phyloP scores from a whole-genome alignment of 2,888 invertebrate genomes.

The Gari tellinella region DNA sequence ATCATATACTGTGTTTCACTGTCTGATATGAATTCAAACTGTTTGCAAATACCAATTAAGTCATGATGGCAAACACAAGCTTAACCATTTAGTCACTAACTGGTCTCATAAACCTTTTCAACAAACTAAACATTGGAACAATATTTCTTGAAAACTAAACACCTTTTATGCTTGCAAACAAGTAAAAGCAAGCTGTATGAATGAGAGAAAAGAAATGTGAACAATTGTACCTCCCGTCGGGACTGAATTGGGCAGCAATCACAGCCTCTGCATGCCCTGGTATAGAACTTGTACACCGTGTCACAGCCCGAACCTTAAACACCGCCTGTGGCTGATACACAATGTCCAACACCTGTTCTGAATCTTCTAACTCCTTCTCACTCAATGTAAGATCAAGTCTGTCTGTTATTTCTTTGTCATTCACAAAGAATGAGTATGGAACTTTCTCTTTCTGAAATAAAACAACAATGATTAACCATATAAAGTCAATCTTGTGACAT shows the following conservation, averaged over 20 bases:
- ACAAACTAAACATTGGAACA: too few relatives aligned
- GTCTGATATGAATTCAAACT: too few relatives aligned
- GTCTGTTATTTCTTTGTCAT: slow-evolving; percentile 93
- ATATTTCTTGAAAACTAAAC: too few relatives aligned
- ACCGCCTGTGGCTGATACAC: slow-evolving; percentile 98
- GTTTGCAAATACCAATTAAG: too few relatives aligned
- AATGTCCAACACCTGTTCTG: slow-evolving; percentile 90
- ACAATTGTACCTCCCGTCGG: slow-evolving; percentile 89
- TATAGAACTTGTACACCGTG: slow-evolving; percentile 96
- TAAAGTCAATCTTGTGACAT: too few relatives aligned
- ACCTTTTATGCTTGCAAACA: too few relatives aligned
- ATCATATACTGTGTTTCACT: too few relatives aligned
- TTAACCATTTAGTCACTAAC: too few relatives aligned
- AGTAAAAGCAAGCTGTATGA: too few relatives aligned
- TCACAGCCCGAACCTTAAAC: slow-evolving; percentile 91
- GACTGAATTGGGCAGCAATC: slow-evolving; percentile 97
- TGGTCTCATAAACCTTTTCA: too few relatives aligned
- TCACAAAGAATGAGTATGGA: slow-evolving; percentile 91
- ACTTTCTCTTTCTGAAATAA: slow-evolving; percentile 79
- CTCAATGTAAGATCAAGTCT: slow-evolving; percentile 90
- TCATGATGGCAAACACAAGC: too few relatives aligned
- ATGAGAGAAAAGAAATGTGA: background rate
- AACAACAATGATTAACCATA: background rate
- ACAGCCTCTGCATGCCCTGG: slow-evolving; percentile 99
- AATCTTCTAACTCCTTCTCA: slow-evolving; percentile 86